phyloP scores from a whole-genome alignment of 2,888 invertebrate species.

The Drosophila kokeensis region DNA sequence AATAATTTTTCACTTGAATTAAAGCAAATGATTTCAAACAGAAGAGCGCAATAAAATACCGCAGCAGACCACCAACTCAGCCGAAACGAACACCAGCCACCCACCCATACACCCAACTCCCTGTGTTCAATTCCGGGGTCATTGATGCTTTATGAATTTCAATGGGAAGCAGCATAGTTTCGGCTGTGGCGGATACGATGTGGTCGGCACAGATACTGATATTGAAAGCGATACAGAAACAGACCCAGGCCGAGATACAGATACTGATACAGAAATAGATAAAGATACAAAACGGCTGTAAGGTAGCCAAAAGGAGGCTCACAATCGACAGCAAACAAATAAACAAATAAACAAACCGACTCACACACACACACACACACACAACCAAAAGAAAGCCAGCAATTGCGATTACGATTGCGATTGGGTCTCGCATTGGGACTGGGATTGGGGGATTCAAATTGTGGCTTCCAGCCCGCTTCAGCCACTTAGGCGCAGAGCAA shows the following conservation, averaged over 20 bases:
- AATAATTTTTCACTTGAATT: slow-evolving; percentile 80
- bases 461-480: slow-evolving; percentile 34
- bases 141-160: slow-evolving; percentile 78
- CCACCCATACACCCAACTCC: neutral
- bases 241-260: slow-evolving; percentile 31
- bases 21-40: slow-evolving; percentile 78
- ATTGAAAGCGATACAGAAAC: slow-evolving; percentile 24
- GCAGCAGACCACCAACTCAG: slow-evolving; percentile 5
- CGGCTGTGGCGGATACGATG: slow-evolving; percentile 42
- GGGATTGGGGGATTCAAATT: slow-evolving; percentile 59
- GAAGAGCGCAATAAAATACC: slow-evolving; percentile 52
- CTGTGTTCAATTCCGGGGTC: slow-evolving; percentile 9
- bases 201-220: slow-evolving; percentile 38
- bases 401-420: slow-evolving; percentile 75
- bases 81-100: neutral
- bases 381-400: slow-evolving; percentile 58
- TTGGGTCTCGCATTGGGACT: slow-evolving; percentile 55
- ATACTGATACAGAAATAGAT: slow-evolving; percentile 24
- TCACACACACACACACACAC: neutral
- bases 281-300: slow-evolving; percentile 29
- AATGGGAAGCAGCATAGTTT: slow-evolving; percentile 71
- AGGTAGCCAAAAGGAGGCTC: slow-evolving; percentile 44
- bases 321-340: slow-evolving; percentile 62
- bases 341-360: slow-evolving; percentile 57
- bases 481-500: slow-evolving; percentile 76